phyloP scores from a whole-genome alignment of 53 echinoderm and acorn worm species.

The Actinopyga echinites region DNA sequence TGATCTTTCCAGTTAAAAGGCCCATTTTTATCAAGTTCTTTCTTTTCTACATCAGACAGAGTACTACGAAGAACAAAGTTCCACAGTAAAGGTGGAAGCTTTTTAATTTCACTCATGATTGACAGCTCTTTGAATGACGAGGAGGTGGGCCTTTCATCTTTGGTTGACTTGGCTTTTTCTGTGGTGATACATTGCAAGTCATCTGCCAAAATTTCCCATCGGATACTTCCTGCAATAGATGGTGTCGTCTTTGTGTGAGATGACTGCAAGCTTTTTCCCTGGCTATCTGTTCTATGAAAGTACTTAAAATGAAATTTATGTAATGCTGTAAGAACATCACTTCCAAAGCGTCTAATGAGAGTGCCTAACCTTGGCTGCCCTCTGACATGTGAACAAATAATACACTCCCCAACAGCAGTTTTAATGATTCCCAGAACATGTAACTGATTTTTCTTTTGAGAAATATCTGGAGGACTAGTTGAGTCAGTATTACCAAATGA shows the following conservation, averaged over 20 bases:
- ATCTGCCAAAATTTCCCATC: not conserved
- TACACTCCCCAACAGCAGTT: not conserved
- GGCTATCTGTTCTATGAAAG: too few species aligned
- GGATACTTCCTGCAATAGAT: not conserved
- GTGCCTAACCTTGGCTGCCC: not conserved
- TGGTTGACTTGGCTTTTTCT: not conserved
- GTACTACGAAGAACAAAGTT: slow-evolving; percentile 12
- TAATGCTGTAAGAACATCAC: not conserved
- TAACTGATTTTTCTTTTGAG: not conserved
- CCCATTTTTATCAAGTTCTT: not conserved
- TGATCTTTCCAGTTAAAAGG: not conserved
- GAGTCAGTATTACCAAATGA: not conserved
- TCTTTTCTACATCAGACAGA: not conserved
- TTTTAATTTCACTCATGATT: not conserved
- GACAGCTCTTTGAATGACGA: not conserved
- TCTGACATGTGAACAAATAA: not conserved
- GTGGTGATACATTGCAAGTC: not conserved
- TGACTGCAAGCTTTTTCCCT: not conserved
- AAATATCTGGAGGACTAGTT: too few species aligned
- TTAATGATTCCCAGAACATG: not conserved
- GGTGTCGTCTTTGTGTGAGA: not conserved
- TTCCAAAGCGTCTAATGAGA: not conserved
- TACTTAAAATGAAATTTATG: not conserved
- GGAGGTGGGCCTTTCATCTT: not conserved
- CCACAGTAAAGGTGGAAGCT: not conserved